Percentiles rank a stretch among this genome's conserved stretches.
phyloP scores from a whole-genome alignment of 92 coral and sea anemone genomes.

The Epizoanthus ramosus region DNA sequence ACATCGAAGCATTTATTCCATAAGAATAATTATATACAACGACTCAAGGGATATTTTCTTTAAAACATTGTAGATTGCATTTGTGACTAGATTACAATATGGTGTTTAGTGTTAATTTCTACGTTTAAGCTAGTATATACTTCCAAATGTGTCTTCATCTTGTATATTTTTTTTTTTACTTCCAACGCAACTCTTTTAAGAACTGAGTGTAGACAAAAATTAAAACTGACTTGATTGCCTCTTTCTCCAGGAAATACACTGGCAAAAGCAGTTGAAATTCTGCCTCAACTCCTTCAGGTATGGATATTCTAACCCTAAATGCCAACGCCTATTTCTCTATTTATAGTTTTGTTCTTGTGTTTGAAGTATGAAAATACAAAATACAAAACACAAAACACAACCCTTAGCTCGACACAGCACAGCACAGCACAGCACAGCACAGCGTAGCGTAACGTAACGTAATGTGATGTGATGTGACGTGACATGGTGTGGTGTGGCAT shows the following conservation, averaged over 20 bases:
- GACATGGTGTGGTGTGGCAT: too few species aligned
- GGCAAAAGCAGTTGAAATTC: conserved; percentile 74
- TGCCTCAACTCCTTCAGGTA: conserved; percentile 91
- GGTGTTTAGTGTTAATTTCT: background rate
- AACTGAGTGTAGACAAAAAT: background rate
- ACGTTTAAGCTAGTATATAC: background rate
- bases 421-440: background rate
- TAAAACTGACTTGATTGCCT: background rate
- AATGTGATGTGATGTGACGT: too few species aligned
- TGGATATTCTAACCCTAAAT: background rate
- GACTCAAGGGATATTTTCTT: background rate
- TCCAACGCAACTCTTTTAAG: background rate
- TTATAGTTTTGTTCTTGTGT: background rate
- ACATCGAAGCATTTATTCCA: too few species aligned
- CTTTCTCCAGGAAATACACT: conserved; percentile 80
- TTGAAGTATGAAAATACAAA: background rate
- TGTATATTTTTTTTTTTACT: background rate
- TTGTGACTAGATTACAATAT: too few species aligned
- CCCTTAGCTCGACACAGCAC: background rate
- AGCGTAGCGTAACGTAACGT: too few species aligned
- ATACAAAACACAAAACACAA: background rate
- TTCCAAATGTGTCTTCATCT: background rate
- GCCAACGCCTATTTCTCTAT: background rate
- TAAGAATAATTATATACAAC: too few species aligned
- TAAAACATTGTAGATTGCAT: too few species aligned